Conservation (phyloP, 2,797 vertebrate genomes). For the Echeneis naucrates region DNA sequence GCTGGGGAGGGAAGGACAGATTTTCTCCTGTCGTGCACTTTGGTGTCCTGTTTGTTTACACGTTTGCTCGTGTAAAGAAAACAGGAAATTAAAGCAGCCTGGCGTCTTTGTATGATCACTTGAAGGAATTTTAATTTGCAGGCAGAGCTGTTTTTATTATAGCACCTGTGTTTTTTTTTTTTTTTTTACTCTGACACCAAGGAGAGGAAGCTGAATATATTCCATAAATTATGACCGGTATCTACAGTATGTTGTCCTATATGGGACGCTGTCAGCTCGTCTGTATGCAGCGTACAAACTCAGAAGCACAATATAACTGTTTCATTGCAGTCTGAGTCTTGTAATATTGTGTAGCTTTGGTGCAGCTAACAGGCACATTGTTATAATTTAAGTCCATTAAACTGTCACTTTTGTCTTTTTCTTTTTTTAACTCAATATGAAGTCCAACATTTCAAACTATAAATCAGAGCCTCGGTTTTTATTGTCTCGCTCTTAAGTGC, state of each 20-base stretch:
- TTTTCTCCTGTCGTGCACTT: slow-evolving; percentile 11
- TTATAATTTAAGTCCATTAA: slow-evolving; percentile 1
- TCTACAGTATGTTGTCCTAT: too few species aligned
- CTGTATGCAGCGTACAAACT: background rate
- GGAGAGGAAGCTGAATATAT: background rate
- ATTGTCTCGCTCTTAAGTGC: background rate
- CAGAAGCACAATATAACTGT: background rate
- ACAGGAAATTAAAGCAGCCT: too few species aligned
- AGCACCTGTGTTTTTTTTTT: too few species aligned
- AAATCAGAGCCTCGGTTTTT: slow-evolving; percentile 2
- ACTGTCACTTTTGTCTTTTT: background rate
- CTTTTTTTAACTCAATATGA: slow-evolving; percentile 7
- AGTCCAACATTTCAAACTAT: slow-evolving; percentile 5
- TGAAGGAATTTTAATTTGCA: background rate
- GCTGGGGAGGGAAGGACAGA: slow-evolving; percentile 28
- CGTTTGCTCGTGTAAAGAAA: background rate
- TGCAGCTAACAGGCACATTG: background rate
- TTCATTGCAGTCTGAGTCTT: background rate
- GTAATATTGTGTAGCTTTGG: background rate
- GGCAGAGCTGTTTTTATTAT: background rate
- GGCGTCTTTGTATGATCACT: background rate
- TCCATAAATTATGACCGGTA: too few species aligned
- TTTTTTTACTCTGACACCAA: background rate
- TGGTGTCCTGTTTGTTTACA: slow-evolving; percentile 47
- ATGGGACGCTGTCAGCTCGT: background rate